Evolutionary conservation across 2,888 invertebrate species (phyloP).

Genomic region (Calameuta filiformis): DNA sequence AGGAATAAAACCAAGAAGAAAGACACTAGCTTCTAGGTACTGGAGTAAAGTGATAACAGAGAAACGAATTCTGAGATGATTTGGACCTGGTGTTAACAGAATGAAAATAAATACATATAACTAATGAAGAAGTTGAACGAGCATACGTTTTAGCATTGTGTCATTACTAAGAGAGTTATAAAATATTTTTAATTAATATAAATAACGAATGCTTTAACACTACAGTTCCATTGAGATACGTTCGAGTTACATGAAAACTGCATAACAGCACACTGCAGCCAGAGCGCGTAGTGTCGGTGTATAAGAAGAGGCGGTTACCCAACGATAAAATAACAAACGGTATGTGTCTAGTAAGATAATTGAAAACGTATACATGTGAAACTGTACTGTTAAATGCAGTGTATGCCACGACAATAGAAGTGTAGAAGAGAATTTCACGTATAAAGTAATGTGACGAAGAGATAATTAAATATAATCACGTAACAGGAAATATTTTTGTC

Average conservation of each 20-base stretch:
- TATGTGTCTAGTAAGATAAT: conserved; percentile 16
- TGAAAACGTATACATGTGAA: conserved; percentile 30
- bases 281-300: conserved; percentile 8
- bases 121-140: background rate
- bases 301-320: conserved; percentile 15
- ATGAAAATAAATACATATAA: background rate
- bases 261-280: conserved; percentile 48
- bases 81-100: background rate
- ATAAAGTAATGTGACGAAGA: background rate
- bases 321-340: conserved; percentile 25
- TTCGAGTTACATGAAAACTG: conserved; percentile 29
- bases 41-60: background rate
- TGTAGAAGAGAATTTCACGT: background rate
- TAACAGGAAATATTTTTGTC: background rate
- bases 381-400: conserved; percentile 44
- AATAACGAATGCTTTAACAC: conserved; percentile 28
- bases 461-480: conserved; percentile 12
- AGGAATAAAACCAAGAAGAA: background rate
- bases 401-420: conserved; percentile 17
- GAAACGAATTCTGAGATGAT: background rate
- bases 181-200: background rate
- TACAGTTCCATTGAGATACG: conserved; percentile 37
- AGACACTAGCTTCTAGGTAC: background rate
- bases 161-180: background rate
- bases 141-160: background rate